phyloP scores from a whole-genome alignment of 2,888 invertebrate species.

The Timandra comae region DNA sequence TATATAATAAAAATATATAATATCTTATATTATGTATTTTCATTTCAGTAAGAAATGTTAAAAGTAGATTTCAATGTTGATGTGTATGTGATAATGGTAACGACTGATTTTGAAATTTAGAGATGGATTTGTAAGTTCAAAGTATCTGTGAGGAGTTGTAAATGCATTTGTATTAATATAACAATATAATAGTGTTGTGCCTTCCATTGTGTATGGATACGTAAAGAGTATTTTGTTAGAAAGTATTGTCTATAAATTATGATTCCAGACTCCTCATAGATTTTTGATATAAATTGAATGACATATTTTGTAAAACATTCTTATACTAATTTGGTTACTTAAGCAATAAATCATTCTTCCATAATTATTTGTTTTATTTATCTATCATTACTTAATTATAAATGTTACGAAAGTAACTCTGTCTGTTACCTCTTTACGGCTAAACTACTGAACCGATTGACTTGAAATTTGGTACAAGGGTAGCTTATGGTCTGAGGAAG shows the following conservation, averaged over 20 bases:
- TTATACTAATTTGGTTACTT: slow-evolving; percentile 40
- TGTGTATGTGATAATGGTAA: slow-evolving; percentile 49
- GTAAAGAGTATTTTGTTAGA: slow-evolving; percentile 11
- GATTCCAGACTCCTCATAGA: slow-evolving; percentile 40
- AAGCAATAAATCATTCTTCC: slow-evolving; percentile 47
- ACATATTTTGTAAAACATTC: slow-evolving; percentile 50
- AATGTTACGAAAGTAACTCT: too few species aligned
- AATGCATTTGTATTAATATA: slow-evolving; percentile 20
- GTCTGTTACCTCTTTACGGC: too few species aligned
- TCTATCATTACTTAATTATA: not conserved
- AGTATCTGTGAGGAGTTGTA: slow-evolving; percentile 46
- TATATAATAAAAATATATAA: slow-evolving; percentile 5
- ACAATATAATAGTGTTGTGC: slow-evolving; percentile 41
- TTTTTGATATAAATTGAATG: slow-evolving; percentile 41
- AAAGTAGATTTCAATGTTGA: slow-evolving; percentile 20
- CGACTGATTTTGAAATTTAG: slow-evolving; percentile 53
- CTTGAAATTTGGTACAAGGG: too few species aligned
- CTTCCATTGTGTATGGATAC: slow-evolving; percentile 38
- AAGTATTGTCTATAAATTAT: slow-evolving; percentile 11
- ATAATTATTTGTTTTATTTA: slow-evolving; percentile 19
- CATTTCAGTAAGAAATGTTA: slow-evolving; percentile 9
- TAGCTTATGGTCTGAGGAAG: too few species aligned
- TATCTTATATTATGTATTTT: not conserved
- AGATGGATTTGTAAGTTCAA: slow-evolving; percentile 32
- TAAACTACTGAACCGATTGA: too few species aligned